Base-by-base conservation (phyloP, 53 echinoderm and acorn worm species). In the Apostichopus leukothele region DNA sequence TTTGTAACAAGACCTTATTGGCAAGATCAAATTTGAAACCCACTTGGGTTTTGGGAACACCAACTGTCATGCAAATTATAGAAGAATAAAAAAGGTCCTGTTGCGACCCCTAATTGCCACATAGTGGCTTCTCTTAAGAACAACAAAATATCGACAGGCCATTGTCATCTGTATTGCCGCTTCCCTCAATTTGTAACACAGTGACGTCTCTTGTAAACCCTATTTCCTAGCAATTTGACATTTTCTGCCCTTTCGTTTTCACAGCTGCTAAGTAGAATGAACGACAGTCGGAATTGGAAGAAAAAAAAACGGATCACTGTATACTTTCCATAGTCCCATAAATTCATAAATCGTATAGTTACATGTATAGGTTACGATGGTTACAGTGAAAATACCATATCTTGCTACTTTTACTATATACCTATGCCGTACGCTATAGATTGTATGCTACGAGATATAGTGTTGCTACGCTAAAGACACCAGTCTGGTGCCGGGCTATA, bases 71-170 rank as follows among this genome's bases (percentile, higher is more conserved):
- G 55, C 55, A 53, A 54, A 53, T 81, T 13, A 59, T 39, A 18
- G 59, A 22, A 54, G 5, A n/a, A 14, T 7, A 21, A 81, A 81
- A 54, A 54, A 81, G 55, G 53, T 81, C 81, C 81, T 55, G 81
- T 81, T 52, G 81, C 10, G 81, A 54, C 55, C 81, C 81, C 59
- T 81, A 81, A 81, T 81, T 81, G 81, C 81, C 81, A 81, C 81
- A 81, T 81, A 81, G 81, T 59, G 54, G 39, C 81, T 11, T 59
- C 55, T 5, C 19, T 51, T 16, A 23, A 81, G 21, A 81, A 81
- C 81, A 81, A 81, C 81, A 55, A 81, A 21, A 81, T 54, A 53
- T 50, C 55, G 55, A 9, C 20, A n/a, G 55, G 55, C 81, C 22
- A 59, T 57, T 81, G 81, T 81, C 55, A 81, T 52, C 8, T 57